Conservation (phyloP, 2,888 invertebrate genomes). For the Pilophorus perplexus region DNA sequence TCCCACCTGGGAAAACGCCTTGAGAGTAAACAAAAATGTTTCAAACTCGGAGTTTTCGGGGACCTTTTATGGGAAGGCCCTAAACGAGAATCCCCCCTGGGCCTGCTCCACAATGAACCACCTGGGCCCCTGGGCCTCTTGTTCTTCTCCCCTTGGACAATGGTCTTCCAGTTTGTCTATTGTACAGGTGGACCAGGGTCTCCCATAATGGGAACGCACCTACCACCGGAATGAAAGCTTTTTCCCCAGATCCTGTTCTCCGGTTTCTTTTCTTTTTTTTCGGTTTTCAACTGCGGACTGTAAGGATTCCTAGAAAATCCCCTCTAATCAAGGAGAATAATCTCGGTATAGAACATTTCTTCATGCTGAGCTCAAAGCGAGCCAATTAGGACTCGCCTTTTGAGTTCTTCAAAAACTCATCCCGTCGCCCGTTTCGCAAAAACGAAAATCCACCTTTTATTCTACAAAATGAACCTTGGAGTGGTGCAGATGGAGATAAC, state of each 20-base stretch:
- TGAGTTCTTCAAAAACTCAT: too few relatives aligned
- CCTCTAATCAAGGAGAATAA: slow-evolving; percentile 13
- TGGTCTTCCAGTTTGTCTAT: slow-evolving; percentile 32
- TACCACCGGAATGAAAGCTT: slow-evolving; percentile 7
- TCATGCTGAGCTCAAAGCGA: too few relatives aligned
- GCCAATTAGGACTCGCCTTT: too few relatives aligned
- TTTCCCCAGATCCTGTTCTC: slow-evolving; percentile 26
- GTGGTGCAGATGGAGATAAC: too few relatives aligned
- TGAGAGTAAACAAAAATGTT: too few relatives aligned
- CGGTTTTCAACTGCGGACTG: slow-evolving; percentile 6
- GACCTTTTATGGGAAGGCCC: slow-evolving; percentile 1
- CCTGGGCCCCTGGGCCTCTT: slow-evolving; percentile 24
- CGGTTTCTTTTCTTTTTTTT: slow-evolving; percentile 21
- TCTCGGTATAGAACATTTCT: too few relatives aligned
- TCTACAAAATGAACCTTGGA: too few relatives aligned
- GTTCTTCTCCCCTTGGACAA: slow-evolving; percentile 26
- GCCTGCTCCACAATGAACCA: slow-evolving; percentile 18
- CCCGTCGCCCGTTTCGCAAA: too few relatives aligned
- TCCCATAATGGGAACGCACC: slow-evolving; percentile 22
- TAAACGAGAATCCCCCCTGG: neutral
- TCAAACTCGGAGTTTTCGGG: slow-evolving; percentile 9
- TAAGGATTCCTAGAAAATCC: slow-evolving; percentile 16
- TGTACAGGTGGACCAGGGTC: slow-evolving; percentile 27
- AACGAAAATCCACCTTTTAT: too few relatives aligned
- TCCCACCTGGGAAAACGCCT: slow-evolving; percentile 23